Conservation (phyloP, 2,888 invertebrate genomes). For the Rotaria sp. region DNA sequence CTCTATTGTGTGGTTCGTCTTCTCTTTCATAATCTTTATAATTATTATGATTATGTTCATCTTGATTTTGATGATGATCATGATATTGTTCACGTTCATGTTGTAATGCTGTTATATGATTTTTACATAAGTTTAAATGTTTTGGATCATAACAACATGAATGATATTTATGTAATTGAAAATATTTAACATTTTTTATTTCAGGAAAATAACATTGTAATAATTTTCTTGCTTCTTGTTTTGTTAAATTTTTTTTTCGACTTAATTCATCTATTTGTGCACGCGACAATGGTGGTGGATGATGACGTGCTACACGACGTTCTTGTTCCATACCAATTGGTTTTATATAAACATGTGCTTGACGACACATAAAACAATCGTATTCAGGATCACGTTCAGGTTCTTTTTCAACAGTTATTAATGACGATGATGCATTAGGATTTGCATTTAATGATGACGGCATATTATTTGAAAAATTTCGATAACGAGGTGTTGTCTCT, state of each 20-base stretch:
- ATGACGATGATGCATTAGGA: background rate
- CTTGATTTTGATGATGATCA: background rate
- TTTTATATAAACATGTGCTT: slow-evolving; percentile 1
- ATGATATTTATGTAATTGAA: slow-evolving; percentile 20
- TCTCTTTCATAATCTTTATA: background rate
- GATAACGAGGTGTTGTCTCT: background rate
- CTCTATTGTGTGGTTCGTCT: background rate
- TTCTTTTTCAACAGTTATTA: background rate
- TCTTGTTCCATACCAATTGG: background rate
- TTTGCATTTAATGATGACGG: background rate
- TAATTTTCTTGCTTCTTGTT: background rate
- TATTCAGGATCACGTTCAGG: background rate
- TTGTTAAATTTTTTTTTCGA: background rate
- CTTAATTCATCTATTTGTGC: background rate
- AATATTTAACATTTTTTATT: slow-evolving; percentile 19
- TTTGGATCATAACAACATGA: slow-evolving; percentile 15
- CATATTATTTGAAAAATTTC: background rate
- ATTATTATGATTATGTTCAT: background rate
- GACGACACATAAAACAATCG: slow-evolving; percentile 12
- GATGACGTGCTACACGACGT: background rate
- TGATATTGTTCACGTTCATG: background rate
- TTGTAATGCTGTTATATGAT: slow-evolving; percentile 24
- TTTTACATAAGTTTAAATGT: background rate
- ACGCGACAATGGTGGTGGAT: background rate
- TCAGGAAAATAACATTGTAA: slow-evolving; percentile 21